A percentile compares a stretch with the other conserved stretches of the same genome.
Evolutionary conservation across 2,888 invertebrate genomes (phyloP).

Genomic region (Capitulum mitella): DNA sequence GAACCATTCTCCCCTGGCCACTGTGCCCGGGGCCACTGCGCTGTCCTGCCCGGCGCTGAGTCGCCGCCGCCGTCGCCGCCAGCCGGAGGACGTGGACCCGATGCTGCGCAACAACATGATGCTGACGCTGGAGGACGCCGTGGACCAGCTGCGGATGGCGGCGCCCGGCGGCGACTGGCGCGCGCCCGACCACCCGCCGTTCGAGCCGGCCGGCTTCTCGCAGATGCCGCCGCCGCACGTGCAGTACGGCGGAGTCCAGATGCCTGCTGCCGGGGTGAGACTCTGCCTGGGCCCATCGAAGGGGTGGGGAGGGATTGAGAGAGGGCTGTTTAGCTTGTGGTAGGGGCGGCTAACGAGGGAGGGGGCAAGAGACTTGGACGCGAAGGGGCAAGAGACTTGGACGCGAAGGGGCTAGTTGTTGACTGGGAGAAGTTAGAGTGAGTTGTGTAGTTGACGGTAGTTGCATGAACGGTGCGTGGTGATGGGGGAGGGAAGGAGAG

Average conservation of each 20-base stretch:
- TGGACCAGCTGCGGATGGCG: not conserved
- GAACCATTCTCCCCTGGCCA: not conserved
- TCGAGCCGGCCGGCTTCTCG: not conserved
- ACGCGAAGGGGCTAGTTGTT: no score
- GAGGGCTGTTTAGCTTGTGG: no score
- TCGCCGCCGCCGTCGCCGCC: not conserved
- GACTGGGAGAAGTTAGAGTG: no score
- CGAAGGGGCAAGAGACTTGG: no score
- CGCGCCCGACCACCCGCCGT: not conserved
- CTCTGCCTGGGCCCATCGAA: no score
- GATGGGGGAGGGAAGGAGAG: no score
- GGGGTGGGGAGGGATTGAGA: no score
- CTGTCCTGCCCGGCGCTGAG: not conserved
- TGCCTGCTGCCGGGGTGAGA: not conserved
- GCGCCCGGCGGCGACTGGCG: not conserved
- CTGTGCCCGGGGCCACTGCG: not conserved
- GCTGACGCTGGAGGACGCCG: constrained; percentile 9
- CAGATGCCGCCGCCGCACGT: constrained; percentile 10
- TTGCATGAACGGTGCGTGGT: no score
- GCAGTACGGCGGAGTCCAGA: not conserved
- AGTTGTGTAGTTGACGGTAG: no score
- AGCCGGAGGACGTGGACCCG: constrained; percentile 1
- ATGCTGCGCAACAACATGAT: not conserved
- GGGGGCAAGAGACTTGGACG: no score
- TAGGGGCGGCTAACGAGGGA: no score